These are phyloP conservation scores for Meganola albula DNA, from an alignment of 2,888 invertebrate genomes.

Conservation along the genomic window DNA sequence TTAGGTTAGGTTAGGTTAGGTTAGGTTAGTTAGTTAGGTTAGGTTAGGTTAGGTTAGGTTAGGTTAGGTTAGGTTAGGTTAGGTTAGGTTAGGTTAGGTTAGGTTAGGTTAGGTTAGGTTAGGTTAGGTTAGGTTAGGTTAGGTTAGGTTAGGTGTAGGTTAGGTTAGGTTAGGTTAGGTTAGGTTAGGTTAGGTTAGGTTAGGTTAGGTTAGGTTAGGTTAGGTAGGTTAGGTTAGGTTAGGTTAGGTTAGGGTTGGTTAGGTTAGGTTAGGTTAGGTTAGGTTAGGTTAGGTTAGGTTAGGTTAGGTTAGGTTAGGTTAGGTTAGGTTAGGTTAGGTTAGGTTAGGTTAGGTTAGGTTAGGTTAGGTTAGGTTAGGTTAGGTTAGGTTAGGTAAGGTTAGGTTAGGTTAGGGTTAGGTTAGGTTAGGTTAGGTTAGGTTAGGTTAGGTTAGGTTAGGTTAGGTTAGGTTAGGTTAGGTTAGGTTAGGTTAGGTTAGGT, in stretches of 20 bases:
- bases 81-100: conserved; percentile 14
- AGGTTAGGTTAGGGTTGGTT: conserved; percentile 10
- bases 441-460: conserved; percentile 12
- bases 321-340: conserved; percentile 14
- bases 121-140: conserved; percentile 16
- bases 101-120: conserved; percentile 15
- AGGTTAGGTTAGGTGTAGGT: conserved; percentile 15
- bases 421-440: conserved; percentile 16
- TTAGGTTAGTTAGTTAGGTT: conserved; percentile 9
- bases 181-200: conserved; percentile 17
- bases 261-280: conserved; percentile 12
- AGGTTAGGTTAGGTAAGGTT: conserved; percentile 18
- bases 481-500: conserved; percentile 15
- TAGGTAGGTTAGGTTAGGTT: conserved; percentile 18
- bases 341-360: conserved; percentile 12
- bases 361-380: conserved; percentile 14
- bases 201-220: conserved; percentile 14
- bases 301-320: conserved; percentile 11
- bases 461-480: conserved; percentile 11
- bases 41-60: conserved; percentile 14
- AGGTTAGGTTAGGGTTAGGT: no score
- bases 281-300: conserved; percentile 15
- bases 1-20: conserved; percentile 10
- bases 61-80: conserved; percentile 14
- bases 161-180: conserved; percentile 18